These are phyloP conservation scores for Paedocypris sp. DNA, from an alignment of 2,113 vertebrate species.

Conservation along the genomic window DNA sequence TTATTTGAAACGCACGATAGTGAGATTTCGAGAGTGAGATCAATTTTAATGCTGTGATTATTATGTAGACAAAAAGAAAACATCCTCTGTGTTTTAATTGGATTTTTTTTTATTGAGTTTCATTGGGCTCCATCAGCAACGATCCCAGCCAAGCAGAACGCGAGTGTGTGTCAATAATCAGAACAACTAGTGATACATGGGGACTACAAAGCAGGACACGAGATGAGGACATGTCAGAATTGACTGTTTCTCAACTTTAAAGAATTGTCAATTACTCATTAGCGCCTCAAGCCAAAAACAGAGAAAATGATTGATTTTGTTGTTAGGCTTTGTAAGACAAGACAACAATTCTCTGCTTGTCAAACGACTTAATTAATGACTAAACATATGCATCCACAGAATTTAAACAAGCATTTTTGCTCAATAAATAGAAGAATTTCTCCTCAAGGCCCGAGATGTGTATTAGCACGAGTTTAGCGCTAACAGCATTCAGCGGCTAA, in stretches of 20 bases:
- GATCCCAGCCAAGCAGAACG: conserved; percentile 52
- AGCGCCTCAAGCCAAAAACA: conserved; percentile 36
- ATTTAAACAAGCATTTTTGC: no score
- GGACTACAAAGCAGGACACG: conserved; percentile 8
- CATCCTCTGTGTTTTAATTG: no score
- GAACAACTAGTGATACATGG: conserved; percentile 57
- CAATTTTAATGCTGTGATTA: background rate
- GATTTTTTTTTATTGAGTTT: no score
- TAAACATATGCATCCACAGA: conserved; percentile 22
- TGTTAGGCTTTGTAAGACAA: conserved; percentile 39
- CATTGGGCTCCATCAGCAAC: conserved; percentile 35
- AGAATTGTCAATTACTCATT: conserved; percentile 47
- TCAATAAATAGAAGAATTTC: no score
- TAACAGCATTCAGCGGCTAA: no score
- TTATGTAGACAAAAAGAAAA: background rate
- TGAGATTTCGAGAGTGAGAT: no score
- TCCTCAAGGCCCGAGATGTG: no score
- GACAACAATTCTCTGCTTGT: conserved; percentile 34
- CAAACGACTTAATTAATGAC: conserved; percentile 32
- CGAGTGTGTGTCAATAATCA: conserved; percentile 59
- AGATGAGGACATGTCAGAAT: background rate
- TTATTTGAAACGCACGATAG: background rate
- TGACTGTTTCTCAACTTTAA: conserved; percentile 35
- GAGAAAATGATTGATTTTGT: conserved; percentile 39
- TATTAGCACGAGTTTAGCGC: no score